Base-by-base conservation (phyloP, 2,888 invertebrate genomes). In the Carterocephalus palaemon region DNA sequence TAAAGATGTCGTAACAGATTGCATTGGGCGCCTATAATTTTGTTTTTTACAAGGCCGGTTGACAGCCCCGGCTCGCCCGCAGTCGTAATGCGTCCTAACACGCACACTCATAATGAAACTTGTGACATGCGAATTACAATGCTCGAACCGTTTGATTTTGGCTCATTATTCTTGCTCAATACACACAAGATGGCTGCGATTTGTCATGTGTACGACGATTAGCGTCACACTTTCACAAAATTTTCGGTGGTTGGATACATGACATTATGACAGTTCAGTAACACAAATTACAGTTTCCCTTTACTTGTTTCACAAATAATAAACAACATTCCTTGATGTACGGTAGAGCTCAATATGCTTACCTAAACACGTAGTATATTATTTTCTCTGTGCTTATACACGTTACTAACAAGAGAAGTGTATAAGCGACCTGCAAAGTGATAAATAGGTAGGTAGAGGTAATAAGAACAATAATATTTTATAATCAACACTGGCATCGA, bases 221-320 rank as follows among this genome's bases (percentile, higher is more conserved):
- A 79, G 62, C 67, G 81, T 80, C 79, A 78, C 75, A 83, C 84
- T 83, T 83, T 84, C 81, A 67, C 80, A 78, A 64, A 77, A 79
- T 80, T 79, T 62, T 62, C 67, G 60, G 70, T 60, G 64, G 71
- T 77, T 74, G 69, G 70, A 69, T 68, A 71, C 58, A 56, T 66
- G 77, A 80, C 75, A 62, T 58, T 72, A 69, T 77, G 74, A 57
- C 56, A 53, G 47, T 36, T 41, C 31, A 38, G 37, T 39, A 43
- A 47, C 23, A 10, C 15, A 28, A 38, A 37, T 45, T 37, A 45
- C 37, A 1, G 22, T 29, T 26, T 26, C 26, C n/a, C 26, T 12
- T 26, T 26, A n/a, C 24, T 38, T 38, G 17, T 10, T 19, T n/a
- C n/a, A n/a, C n/a, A n/a, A n/a, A n/a, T n/a, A n/a, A n/a, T n/a